A percentile compares a stretch with the other conserved stretches of the same genome.
Conservation (phyloP, 2,888 invertebrate species). For the Nemoura dubitans region DNA sequence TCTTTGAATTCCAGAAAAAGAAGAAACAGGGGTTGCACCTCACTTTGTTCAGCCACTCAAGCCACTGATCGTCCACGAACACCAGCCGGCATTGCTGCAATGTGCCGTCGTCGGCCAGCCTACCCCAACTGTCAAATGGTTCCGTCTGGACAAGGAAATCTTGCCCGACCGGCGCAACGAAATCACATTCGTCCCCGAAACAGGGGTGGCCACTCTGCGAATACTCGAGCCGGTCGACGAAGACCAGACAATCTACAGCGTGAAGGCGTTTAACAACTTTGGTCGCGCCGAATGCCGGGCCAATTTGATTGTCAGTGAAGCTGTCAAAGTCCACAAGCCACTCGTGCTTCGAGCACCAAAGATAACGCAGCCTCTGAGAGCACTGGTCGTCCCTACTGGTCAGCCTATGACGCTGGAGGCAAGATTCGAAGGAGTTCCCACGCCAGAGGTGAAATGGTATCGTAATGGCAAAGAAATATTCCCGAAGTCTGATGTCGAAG, state of each 20-base stretch:
- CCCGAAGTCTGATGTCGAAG: conserved; percentile 69
- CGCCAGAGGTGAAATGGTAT: conserved; percentile 83
- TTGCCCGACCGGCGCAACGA: conserved; percentile 66
- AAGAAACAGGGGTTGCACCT: conserved; percentile 74
- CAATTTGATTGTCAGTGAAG: conserved; percentile 70
- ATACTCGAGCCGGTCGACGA: conserved; percentile 71
- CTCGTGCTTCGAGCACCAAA: conserved; percentile 71
- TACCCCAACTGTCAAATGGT: conserved; percentile 77
- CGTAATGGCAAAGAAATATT: conserved; percentile 82
- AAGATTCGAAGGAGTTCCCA: conserved; percentile 75
- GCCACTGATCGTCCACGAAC: conserved; percentile 70
- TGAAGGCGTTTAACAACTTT: conserved; percentile 76
- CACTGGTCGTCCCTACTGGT: conserved; percentile 75
- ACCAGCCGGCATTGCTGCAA: conserved; percentile 69
- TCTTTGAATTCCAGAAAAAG: conserved; percentile 65
- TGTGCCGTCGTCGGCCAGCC: conserved; percentile 76
- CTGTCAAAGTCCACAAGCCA: conserved; percentile 61
- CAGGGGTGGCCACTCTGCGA: conserved; percentile 71
- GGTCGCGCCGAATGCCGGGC: conserved; percentile 79
- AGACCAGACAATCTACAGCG: conserved; percentile 75
- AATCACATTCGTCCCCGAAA: conserved; percentile 68
- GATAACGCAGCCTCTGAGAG: conserved; percentile 81
- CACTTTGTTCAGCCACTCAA: conserved; percentile 73
- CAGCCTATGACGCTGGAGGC: conserved; percentile 75
- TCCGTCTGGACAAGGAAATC: conserved; percentile 69